Conservation (phyloP, 2,113 vertebrate genomes). For the Anser brachyrhynchus region DNA sequence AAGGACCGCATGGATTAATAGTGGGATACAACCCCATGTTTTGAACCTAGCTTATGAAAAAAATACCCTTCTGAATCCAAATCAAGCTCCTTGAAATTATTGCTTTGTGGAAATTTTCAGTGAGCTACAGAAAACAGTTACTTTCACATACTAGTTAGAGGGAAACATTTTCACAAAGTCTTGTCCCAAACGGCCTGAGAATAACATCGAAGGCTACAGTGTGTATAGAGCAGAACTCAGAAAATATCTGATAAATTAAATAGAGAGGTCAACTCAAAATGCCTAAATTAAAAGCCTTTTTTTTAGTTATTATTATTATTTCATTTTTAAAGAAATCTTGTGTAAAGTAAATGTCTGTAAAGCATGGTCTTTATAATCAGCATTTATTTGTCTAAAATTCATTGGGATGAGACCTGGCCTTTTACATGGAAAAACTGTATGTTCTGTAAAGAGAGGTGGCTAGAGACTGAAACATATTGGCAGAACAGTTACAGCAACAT, state of each 20-base stretch:
- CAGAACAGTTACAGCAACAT: not conserved
- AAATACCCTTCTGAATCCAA: not conserved
- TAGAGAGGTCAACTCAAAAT: not conserved
- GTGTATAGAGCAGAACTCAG: not conserved
- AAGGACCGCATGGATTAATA: not conserved
- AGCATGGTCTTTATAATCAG: not conserved
- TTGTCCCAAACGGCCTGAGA: not conserved
- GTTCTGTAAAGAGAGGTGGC: not conserved
- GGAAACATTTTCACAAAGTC: not conserved
- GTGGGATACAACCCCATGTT: not conserved
- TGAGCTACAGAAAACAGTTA: not conserved
- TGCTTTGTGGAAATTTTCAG: not conserved
- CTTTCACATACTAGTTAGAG: not conserved
- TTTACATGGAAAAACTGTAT: not conserved
- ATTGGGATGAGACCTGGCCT: not conserved
- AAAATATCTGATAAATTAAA: not conserved
- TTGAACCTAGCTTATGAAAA: not conserved
- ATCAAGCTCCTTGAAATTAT: not conserved
- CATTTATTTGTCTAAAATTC: not conserved
- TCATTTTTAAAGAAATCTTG: not conserved
- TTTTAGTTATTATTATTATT: not conserved
- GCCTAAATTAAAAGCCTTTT: not conserved
- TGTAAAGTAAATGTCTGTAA: not conserved
- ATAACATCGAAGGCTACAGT: not conserved
- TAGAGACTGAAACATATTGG: not conserved